Evolutionary conservation across 1,140 invertebrate species (phyloP), one percentile per base, ranked within the genome.

Genomic region (Drosophila willistoni): DNA sequence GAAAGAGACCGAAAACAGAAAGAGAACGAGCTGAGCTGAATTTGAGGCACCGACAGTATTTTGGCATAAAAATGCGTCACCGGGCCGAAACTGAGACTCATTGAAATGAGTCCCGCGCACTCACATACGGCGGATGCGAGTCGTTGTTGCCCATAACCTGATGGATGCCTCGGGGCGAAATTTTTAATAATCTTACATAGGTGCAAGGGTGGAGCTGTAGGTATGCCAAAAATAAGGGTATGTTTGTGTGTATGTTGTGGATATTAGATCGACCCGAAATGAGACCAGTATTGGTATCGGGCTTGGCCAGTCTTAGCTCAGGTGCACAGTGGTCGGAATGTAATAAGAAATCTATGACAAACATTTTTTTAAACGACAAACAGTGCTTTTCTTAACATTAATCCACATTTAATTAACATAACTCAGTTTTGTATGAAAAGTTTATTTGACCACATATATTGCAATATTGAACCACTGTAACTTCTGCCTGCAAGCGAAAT

Each of bases 101-200:
- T 89, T 83, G 83, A 87, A 83, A 87, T 86, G 77, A 86, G 79
- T 79, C 83, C 67, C 75, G 71, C 63, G 77, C 5, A 71, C 79
- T 76, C 78, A 51, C 44, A 51, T 51, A 51, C 17, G 3, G 19
- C 44, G 65, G 59, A 64, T 70, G 51, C 60, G 44, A 57, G 56
- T 59, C 36, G 36, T 39, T 13, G 36, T 39, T 12, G 36, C 12
- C 36, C 36, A 39, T 39, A 39, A 39, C 78, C 83, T 79, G 83
- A 86, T 86, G 77, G 83, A 82, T 87, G 83, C 76, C 83, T 83
- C 71, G 77, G 22, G 79, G 83, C 73, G 17, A 87, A 77, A 83
- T 86, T 86, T 86, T 87, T 87, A 86, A 86, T 87, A 86, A 86
- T 77, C 84, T 79, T 71, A 64, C 57, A n/a, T 25, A 68, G 65